Evolutionary conservation across 2,797 vertebrate species (phyloP).

Genomic region (Pangasius mekongensis): DNA sequence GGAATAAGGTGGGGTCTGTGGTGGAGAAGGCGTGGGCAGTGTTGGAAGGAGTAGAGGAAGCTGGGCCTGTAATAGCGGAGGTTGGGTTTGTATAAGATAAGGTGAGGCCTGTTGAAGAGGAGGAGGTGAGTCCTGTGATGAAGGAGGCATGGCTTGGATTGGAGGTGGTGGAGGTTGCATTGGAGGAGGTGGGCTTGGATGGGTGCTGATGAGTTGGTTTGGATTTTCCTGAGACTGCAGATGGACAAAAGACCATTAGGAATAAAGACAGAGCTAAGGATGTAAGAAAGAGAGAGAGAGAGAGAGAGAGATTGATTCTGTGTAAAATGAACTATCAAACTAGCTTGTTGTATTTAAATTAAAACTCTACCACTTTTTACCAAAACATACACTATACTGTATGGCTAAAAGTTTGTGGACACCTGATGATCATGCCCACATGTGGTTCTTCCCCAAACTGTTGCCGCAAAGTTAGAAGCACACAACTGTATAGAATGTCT

Average conservation of each 20-base stretch:
- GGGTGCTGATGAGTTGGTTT: slow-evolving; percentile 43
- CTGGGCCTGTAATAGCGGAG: neutral
- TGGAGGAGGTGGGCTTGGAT: slow-evolving; percentile 24
- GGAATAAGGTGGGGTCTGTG: neutral
- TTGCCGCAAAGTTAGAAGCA: neutral
- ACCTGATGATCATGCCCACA: no score
- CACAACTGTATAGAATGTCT: neutral
- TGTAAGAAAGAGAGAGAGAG: neutral
- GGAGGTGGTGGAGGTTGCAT: slow-evolving; percentile 10
- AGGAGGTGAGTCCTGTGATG: neutral
- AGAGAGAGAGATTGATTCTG: neutral
- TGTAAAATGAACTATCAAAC: neutral
- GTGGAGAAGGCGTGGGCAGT: neutral
- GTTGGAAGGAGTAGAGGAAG: neutral
- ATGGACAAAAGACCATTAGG: neutral
- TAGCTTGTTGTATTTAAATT: neutral
- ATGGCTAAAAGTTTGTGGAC: no score
- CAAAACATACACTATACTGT: neutral
- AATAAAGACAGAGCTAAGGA: neutral
- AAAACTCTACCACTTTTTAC: neutral
- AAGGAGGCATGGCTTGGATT: slow-evolving; percentile 24
- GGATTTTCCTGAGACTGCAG: slow-evolving; percentile 56
- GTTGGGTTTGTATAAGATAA: neutral
- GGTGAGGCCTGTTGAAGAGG: neutral
- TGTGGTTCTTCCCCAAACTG: neutral